These are phyloP conservation scores for Cryptocephalus primarius DNA, from an alignment of 2,888 invertebrate genomes.

Conservation along the genomic window DNA sequence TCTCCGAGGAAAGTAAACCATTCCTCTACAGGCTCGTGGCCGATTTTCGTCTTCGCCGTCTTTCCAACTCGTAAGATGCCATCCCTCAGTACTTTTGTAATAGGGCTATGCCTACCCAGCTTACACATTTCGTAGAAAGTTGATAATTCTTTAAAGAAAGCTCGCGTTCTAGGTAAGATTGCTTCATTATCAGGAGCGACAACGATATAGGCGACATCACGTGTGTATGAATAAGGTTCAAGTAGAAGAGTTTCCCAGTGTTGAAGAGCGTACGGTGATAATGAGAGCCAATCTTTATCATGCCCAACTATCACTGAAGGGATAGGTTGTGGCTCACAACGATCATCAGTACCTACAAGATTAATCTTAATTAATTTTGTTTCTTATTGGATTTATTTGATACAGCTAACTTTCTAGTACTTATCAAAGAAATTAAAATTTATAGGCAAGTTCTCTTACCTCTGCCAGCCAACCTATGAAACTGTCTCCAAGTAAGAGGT, in stretches of 20 bases:
- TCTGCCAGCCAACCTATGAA: constrained; percentile 88
- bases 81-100: constrained; percentile 71
- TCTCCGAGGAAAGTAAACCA: constrained; percentile 82
- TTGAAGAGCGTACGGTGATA: constrained; percentile 88
- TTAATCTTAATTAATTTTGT: neutral
- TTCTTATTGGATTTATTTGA: no score
- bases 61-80: constrained; percentile 79
- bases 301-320: constrained; percentile 89
- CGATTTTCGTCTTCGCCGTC: constrained; percentile 48
- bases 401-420: no score
- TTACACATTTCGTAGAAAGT: constrained; percentile 91
- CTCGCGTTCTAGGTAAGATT: constrained; percentile 63
- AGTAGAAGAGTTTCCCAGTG: constrained; percentile 97
- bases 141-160: constrained; percentile 88
- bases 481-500: constrained; percentile 96
- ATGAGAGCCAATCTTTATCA: constrained; percentile 88
- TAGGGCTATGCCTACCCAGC: constrained; percentile 86
- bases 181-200: constrained; percentile 88
- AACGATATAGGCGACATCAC: constrained; percentile 92
- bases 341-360: constrained; percentile 65
- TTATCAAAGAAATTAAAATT: no score
- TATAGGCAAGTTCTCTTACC: constrained; percentile 29
- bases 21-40: constrained; percentile 63
- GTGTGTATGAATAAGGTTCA: constrained; percentile 90
- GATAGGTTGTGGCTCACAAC: constrained; percentile 95